phyloP scores from a whole-genome alignment of 2,888 invertebrate genomes.

The Nematopogon swammerdamellus region DNA sequence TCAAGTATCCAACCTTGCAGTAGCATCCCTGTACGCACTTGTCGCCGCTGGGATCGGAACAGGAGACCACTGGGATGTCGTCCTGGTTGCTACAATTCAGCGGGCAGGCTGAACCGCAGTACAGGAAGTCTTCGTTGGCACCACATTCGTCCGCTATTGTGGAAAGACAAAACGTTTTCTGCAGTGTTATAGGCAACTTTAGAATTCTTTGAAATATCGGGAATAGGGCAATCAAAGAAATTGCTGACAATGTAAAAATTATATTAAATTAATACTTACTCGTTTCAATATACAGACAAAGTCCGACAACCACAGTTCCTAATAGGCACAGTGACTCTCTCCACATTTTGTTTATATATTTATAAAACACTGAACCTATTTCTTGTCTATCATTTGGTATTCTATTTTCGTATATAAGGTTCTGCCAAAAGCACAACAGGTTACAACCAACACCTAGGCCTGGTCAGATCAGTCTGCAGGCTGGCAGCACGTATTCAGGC shows the following conservation, averaged over 20 bases:
- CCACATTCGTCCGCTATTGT: background rate
- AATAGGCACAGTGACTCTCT: background rate
- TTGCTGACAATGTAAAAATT: too few relatives aligned
- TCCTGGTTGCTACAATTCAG: slow-evolving; percentile 28
- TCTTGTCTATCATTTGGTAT: too few relatives aligned
- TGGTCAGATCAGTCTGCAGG: too few relatives aligned
- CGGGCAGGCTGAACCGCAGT: slow-evolving; percentile 39
- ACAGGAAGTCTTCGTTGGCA: slow-evolving; percentile 35
- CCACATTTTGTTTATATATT: background rate
- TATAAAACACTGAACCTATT: background rate
- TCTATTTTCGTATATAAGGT: too few relatives aligned
- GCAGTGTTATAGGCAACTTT: too few relatives aligned
- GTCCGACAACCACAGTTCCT: background rate
- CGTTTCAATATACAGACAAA: background rate
- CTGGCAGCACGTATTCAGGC: too few relatives aligned
- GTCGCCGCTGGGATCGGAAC: slow-evolving; percentile 26
- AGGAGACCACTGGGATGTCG: slow-evolving; percentile 25
- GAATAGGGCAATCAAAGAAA: too few relatives aligned
- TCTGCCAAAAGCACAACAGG: too few relatives aligned
- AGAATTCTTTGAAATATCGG: too few relatives aligned
- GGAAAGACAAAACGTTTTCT: too few relatives aligned
- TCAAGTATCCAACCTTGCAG: slow-evolving; percentile 34
- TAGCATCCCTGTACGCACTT: slow-evolving; percentile 43
- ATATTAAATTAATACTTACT: background rate
- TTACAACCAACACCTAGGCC: too few relatives aligned